These are phyloP conservation scores for Druceiella hillmani DNA, from an alignment of 2,888 invertebrate species.

Conservation along the genomic window DNA sequence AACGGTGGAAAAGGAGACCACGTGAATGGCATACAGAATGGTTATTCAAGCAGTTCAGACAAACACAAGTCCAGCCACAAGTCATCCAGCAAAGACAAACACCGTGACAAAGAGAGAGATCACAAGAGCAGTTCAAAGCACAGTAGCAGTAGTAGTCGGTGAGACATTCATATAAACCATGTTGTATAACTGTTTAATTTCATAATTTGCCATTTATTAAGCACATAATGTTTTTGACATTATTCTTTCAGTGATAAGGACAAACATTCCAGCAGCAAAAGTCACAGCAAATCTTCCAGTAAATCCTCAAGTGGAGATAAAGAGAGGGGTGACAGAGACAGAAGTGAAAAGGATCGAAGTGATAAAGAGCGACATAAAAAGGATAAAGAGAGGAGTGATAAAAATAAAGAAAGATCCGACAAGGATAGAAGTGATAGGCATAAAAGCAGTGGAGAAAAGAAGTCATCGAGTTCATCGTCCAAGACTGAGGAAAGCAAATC, in stretches of 20 bases:
- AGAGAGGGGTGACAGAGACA: slow-evolving; percentile 30
- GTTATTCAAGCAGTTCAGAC: slow-evolving; percentile 52
- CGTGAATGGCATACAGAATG: slow-evolving; percentile 78
- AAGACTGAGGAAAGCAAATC: slow-evolving; percentile 39
- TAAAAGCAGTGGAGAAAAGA: slow-evolving; percentile 33
- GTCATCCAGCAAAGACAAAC: slow-evolving; percentile 64
- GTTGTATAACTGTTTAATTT: slow-evolving; percentile 21
- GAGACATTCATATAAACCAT: slow-evolving; percentile 28
- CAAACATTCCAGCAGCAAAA: slow-evolving; percentile 49
- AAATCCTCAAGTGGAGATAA: slow-evolving; percentile 38
- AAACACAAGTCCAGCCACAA: slow-evolving; percentile 59
- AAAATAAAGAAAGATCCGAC: slow-evolving; percentile 26
- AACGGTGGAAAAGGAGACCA: slow-evolving; percentile 55
- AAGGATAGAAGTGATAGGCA: slow-evolving; percentile 33
- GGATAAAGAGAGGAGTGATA: slow-evolving; percentile 29
- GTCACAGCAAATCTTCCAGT: slow-evolving; percentile 49
- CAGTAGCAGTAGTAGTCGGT: slow-evolving; percentile 48
- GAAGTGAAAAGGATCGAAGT: slow-evolving; percentile 27
- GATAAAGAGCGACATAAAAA: slow-evolving; percentile 36
- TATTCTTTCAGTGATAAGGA: slow-evolving; percentile 36
- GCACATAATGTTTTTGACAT: not conserved
- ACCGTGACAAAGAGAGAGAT: slow-evolving; percentile 61
- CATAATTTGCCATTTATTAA: slow-evolving; percentile 26
- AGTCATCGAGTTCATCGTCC: slow-evolving; percentile 32
- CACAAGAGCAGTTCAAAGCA: slow-evolving; percentile 51